These are phyloP conservation scores for Aphaenogaster rudis DNA, from an alignment of 1,140 invertebrate species.

Conservation along the genomic window DNA sequence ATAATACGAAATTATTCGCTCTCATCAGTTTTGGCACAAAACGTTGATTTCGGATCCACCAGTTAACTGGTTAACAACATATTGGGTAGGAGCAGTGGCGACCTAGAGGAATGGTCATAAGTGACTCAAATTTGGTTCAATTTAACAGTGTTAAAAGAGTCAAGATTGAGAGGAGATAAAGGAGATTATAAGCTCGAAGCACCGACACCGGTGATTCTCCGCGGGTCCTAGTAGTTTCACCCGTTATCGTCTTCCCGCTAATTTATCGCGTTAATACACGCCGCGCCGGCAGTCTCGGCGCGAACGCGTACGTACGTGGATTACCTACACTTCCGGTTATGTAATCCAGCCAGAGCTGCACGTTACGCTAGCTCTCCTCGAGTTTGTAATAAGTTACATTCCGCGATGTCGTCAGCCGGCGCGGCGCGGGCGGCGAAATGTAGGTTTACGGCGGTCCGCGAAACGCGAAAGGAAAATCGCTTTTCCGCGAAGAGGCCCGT, in stretches of 20 bases:
- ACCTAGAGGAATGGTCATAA: no score
- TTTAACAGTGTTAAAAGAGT: neutral
- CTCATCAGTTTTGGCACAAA: no score
- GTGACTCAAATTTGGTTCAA: no score
- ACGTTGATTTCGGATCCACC: no score
- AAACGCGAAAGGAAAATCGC: neutral
- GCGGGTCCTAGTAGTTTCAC: no score
- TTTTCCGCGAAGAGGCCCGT: constrained; percentile 1
- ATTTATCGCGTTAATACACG: constrained; percentile 8
- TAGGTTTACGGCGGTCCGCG: constrained; percentile 60
- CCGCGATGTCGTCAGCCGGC: constrained; percentile 63
- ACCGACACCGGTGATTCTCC: neutral
- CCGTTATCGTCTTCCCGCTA: neutral
- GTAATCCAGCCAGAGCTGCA: constrained; percentile 31
- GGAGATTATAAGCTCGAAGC: neutral
- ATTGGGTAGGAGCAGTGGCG: no score
- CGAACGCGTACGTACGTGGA: constrained; percentile 1
- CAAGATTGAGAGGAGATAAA: neutral
- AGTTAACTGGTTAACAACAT: no score
- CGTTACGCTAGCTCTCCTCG: constrained; percentile 40
- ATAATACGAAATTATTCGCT: no score
- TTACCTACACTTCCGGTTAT: constrained; percentile 45
- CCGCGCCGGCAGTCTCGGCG: neutral
- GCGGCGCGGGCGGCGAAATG: constrained; percentile 51
- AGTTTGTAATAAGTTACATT: constrained; percentile 53